Evolutionary conservation across 2,113 vertebrate genomes (phyloP), one percentile per base, ranked within the genome.

Genomic region (Ameiurus melas): DNA sequence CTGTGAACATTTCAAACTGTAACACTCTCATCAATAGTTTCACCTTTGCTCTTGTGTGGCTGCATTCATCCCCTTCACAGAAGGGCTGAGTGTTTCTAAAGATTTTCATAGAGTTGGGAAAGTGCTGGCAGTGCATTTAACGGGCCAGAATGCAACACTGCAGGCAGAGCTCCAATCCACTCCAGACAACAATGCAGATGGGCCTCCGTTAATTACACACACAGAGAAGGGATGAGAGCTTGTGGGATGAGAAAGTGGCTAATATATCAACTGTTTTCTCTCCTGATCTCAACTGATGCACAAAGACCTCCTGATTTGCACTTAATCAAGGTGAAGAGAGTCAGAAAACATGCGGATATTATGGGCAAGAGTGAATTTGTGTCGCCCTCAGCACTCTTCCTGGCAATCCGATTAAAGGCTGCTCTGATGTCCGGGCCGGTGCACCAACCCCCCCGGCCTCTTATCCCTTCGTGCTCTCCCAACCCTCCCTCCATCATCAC

Each of bases 181-280:
- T 53, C 68, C 85, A 64, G 58, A 33, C 47, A 87, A 85, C 83
- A 87, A 89, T 93, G 92, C 93, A 93, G 92, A 94, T 93, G 94
- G 94, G 91, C 92, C 90, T 91, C 93, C 92, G 94, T 94, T 95
- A 95, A 95, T 94, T 94, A 94, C 93, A 94, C 92, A 93, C 92
- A 91, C 91, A 92, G 90, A 92, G 71, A 90, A 91, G 51, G 16
- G 57, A 68, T 33, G 66, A 70, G 87, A 81, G 70, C 17, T 57
- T 33, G 77, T 60, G 55, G 53, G 66, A 36, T 75, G 86, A 87
- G 84, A 89, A 89, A 89, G 89, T 90, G 90, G 86, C 86, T 92
- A 92, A 90, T 91, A 87, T 79, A 94, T 85, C 85, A 83, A 85
- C 83, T 88, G 83, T 92, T 91, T 87, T 91, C 88, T 92, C 91